Evolutionary conservation across 1,140 invertebrate species (phyloP).

Genomic region (Cyclina sinensis): DNA sequence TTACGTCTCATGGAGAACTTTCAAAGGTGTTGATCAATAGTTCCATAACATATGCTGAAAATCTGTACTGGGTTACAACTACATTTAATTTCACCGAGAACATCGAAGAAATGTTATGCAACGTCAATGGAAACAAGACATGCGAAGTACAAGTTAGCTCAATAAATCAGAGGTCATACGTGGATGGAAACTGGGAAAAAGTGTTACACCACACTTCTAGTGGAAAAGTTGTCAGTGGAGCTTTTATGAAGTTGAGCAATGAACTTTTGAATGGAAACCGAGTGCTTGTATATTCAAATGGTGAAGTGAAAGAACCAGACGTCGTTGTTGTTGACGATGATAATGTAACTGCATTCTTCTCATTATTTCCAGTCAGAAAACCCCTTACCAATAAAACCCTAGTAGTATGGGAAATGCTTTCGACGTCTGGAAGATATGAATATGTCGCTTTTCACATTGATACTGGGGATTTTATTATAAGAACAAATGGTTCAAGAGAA

Average conservation of each 20-base stretch:
- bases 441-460: not conserved
- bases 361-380: not conserved
- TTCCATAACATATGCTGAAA: not conserved
- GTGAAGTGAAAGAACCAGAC: not conserved
- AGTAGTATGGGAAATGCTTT: not conserved
- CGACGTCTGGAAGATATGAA: not conserved
- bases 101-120: not conserved
- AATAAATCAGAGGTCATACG: not conserved
- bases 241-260: no score
- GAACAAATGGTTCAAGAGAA: not conserved
- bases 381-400: not conserved
- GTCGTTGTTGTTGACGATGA: not conserved
- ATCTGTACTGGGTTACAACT: not conserved
- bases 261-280: not conserved
- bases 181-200: not conserved
- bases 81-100: not conserved
- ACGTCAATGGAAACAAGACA: not conserved
- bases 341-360: not conserved
- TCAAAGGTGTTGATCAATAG: not conserved
- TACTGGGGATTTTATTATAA: not conserved
- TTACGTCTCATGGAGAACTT: not conserved
- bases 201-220: not conserved
- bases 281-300: not conserved
- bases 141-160: not conserved
- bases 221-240: not conserved